Base-by-base conservation (phyloP, 1,140 invertebrate genomes). In the Centruroides vittatus region DNA sequence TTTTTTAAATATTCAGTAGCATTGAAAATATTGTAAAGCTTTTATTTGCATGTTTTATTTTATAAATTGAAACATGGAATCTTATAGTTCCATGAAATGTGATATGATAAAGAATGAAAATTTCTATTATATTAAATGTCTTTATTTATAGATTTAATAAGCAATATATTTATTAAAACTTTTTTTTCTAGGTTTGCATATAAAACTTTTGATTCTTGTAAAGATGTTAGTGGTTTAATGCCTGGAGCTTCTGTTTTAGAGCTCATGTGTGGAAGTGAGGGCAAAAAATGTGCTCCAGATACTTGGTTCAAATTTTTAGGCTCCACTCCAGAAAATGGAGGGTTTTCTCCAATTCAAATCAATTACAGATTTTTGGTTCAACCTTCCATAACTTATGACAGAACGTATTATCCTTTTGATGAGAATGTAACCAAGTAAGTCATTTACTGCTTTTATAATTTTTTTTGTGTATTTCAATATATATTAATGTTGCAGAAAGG, bases 311-410 rank as follows among this genome's bases (percentile, higher is more conserved):
- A 61, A 35, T 69, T 62, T 54, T 61, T 67, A 60, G 68, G 68
- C 8, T 41, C 58, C 3, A 67, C 68, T n/a, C n/a, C 52, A n/a
- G 35, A 52, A 23, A 61, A 65, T 46, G 62, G 61, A 35, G 67
- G 62, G n/a, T 62, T 57, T 55, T 61, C 67, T 10, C 68, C 68
- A 10, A 58, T 69, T 47, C 66, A 67, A 57, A 65, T 67, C 10
- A 61, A 63, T 10, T 69, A 66, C 51, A 13, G 57, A 11, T 34
- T 65, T 0, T 47, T 47, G 7, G 56, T 59, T 60, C 5, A 48
- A 41, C 41, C 41, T 41, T 6, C 5, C 8, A 41, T 41, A 41
- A 8, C 8, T 41, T 5, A 6, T 6, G 8, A 41, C 5, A 51
- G 35, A 12, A 59, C 54, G n/a, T 58, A 53, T 9, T 50, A 56